Evolutionary conservation across 2,888 invertebrate genomes (phyloP).

Genomic region (Andricus curvator): DNA sequence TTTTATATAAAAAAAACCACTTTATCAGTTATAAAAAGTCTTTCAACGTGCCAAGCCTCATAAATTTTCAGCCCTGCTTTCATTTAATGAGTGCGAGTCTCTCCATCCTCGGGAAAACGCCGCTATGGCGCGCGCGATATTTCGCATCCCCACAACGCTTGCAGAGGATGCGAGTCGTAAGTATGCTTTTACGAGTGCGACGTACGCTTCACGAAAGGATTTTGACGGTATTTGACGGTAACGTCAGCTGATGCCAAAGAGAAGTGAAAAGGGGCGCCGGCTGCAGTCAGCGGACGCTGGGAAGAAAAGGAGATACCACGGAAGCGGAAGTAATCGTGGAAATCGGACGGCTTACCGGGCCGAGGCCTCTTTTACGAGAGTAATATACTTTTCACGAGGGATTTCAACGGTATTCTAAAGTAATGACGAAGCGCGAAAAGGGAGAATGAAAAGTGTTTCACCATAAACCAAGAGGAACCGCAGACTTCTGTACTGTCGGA

Average conservation of each 20-base stretch:
- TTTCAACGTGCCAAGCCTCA: background rate
- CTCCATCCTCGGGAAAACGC: background rate
- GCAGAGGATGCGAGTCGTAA: constrained; percentile 1
- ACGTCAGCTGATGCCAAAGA: constrained; percentile 46
- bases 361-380: constrained; percentile 60
- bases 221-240: constrained; percentile 53
- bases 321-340: constrained; percentile 68
- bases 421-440: constrained; percentile 61
- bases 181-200: constrained; percentile 47
- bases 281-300: constrained; percentile 33
- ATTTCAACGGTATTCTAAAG: constrained; percentile 58
- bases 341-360: constrained; percentile 61
- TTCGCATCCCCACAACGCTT: constrained; percentile 1
- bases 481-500: constrained; percentile 43
- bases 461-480: constrained; percentile 48
- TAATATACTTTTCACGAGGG: constrained; percentile 58
- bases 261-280: constrained; percentile 46
- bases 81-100: constrained; percentile 22
- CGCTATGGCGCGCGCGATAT: background rate
- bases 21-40: constrained; percentile 34
- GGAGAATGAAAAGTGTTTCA: constrained; percentile 41
- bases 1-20: background rate
- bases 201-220: constrained; percentile 49
- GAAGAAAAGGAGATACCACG: constrained; percentile 58
- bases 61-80: constrained; percentile 27